Base-by-base conservation (phyloP, 2,797 vertebrate species). In the Periophthalmus magnuspinnatus region DNA sequence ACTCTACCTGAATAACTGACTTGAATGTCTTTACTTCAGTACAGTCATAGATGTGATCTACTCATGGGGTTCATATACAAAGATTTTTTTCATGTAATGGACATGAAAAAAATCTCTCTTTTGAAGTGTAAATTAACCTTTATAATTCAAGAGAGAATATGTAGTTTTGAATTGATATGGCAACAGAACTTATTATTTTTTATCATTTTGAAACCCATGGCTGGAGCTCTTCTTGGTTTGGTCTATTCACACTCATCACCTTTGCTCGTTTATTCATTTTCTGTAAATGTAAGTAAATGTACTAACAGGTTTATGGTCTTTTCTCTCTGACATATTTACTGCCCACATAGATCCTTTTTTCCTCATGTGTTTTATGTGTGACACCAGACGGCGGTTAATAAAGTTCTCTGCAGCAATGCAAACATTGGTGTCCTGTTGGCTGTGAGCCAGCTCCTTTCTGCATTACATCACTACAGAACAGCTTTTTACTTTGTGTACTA, bases 361-460 rank as follows among this genome's bases (percentile, higher is more conserved):
- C 13, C 52, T 70, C 6, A 0, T 67, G 65, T 19, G 63, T 65
- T 68, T 28, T 22, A 57, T 63, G 55, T 79, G n/a, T 64, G 41
- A 59, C 59, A 60, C 64, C 36, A 32, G 50, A 16, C 48, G 13
- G 7, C n/a, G 62, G 67, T 89, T 88, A 90, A 90, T 87, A 81
- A 41, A 75, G 64, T 68, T 50, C 69, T 84, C 70, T 86, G 60
- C 59, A 84, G 76, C 84, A 89, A 81, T 82, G 86, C 85, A 94
- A 93, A 91, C 83, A 91, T 45, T 45, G 52, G 83, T 85, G 81
- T 90, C 90, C 90, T 88, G 85, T 89, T 91, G 90, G 88, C 82
- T 47, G 19, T 34, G 32, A 69, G 76, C 83, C 84, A 79, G 50
- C 74, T 68, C 55, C 74, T 76, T 65, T 62, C 75, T 84, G 41